Conservation (phyloP, 1,140 invertebrate species). For the Centruroides sculpturatus region DNA sequence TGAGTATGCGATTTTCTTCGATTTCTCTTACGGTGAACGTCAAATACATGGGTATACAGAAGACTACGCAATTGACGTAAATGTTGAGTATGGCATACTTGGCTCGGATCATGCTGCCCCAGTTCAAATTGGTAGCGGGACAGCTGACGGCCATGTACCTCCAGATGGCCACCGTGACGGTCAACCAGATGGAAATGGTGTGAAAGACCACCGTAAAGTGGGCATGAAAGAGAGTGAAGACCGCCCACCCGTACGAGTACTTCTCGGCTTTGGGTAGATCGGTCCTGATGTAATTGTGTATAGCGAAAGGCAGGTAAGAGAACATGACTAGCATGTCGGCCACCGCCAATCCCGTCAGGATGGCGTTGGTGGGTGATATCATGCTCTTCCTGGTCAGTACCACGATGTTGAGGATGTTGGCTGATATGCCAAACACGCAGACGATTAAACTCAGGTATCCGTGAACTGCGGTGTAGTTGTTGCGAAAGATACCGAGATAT, state of each 20-base stretch:
- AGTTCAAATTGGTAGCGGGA: conserved; percentile 12
- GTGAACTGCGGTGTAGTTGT: conserved; percentile 32
- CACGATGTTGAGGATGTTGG: conserved; percentile 77
- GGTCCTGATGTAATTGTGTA: conserved; percentile 48
- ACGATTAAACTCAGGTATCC: conserved; percentile 53
- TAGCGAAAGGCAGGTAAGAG: conserved; percentile 67
- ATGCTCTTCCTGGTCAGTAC: conserved; percentile 70
- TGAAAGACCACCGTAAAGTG: conserved; percentile 68
- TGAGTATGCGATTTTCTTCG: conserved; percentile 28
- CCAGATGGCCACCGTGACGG: conserved; percentile 81
- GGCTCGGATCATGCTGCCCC: conserved; percentile 35
- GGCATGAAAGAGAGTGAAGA: conserved; percentile 30
- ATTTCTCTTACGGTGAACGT: conserved; percentile 13
- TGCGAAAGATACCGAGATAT: too few species aligned
- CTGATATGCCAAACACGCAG: conserved; percentile 73
- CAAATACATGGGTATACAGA: conserved; percentile 44
- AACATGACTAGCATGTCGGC: conserved; percentile 75
- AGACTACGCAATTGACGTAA: conserved; percentile 52
- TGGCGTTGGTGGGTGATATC: conserved; percentile 65
- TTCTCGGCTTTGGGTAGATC: conserved; percentile 11
- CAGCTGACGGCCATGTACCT: conserved; percentile 64
- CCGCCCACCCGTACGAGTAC: conserved; percentile 15
- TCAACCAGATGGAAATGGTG: conserved; percentile 83
- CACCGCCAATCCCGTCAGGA: conserved; percentile 31
- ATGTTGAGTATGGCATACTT: conserved; percentile 53